Percentiles rank a stretch among this genome's conserved stretches.
Conservation (phyloP, 2,113 vertebrate species). For the Baryphthengus martii region DNA sequence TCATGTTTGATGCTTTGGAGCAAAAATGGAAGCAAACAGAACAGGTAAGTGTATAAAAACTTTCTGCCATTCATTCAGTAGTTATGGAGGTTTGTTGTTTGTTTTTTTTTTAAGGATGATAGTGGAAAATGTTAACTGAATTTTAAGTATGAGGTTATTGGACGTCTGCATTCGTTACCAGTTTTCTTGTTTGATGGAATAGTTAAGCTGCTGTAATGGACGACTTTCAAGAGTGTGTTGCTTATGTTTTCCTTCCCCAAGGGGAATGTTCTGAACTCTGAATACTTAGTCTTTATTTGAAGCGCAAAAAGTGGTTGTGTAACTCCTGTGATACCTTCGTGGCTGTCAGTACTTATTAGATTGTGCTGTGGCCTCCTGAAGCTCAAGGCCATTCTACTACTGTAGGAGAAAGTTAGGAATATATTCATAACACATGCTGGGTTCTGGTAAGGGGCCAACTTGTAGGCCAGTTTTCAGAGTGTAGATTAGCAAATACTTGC, state of each 20-base stretch:
- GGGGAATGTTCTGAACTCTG: neutral
- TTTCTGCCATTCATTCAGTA: fast-evolving
- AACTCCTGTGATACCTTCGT: neutral
- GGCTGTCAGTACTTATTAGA: neutral
- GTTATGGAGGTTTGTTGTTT: neutral
- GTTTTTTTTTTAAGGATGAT: neutral
- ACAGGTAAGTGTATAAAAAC: conserved; percentile 79
- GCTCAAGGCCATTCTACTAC: neutral
- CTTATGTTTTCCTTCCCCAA: neutral
- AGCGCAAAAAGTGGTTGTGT: neutral
- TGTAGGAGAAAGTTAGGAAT: neutral
- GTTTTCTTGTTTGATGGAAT: neutral
- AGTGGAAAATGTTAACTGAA: neutral
- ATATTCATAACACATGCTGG: neutral
- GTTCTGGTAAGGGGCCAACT: neutral
- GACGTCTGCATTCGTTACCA: neutral
- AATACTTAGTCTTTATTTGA: neutral
- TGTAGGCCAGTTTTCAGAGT: neutral
- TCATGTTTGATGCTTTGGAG: conserved; percentile 99
- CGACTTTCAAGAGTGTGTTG: neutral
- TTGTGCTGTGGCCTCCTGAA: neutral
- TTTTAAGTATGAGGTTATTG: neutral
- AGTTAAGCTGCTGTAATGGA: neutral
- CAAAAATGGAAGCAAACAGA: conserved; percentile 99
- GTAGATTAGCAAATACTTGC: neutral